A percentile compares a stretch with the other conserved stretches of the same genome.
phyloP scores from a whole-genome alignment of 2,888 invertebrate species.

The Melanotus villosus region DNA sequence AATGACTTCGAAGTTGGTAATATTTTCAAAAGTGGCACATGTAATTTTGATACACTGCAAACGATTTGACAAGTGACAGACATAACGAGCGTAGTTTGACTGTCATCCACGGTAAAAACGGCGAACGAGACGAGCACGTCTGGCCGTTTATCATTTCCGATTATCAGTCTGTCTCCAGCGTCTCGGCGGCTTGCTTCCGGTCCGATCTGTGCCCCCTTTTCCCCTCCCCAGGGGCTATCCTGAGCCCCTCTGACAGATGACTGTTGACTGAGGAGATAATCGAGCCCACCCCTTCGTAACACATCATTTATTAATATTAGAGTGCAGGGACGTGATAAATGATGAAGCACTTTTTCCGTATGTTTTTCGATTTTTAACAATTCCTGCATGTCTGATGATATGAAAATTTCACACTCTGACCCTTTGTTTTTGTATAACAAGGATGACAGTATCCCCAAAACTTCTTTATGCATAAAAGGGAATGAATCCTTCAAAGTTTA shows the following conservation, averaged over 20 bases:
- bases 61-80: slow-evolving; percentile 24
- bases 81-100: slow-evolving; percentile 30
- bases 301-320: slow-evolving; percentile 53
- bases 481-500: too few relatives aligned
- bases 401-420: background rate
- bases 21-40: slow-evolving; percentile 19
- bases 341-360: slow-evolving; percentile 35
- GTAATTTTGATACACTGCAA: slow-evolving; percentile 13
- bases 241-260: slow-evolving; percentile 46
- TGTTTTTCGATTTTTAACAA: slow-evolving; percentile 19
- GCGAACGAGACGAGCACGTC: slow-evolving; percentile 14
- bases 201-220: slow-evolving; percentile 17
- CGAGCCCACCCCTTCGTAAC: slow-evolving; percentile 46
- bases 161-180: slow-evolving; percentile 34
- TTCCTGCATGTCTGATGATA: slow-evolving; percentile 6
- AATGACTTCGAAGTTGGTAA: background rate
- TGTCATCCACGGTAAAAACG: slow-evolving; percentile 24
- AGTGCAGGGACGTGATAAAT: slow-evolving; percentile 45
- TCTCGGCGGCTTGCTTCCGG: slow-evolving; percentile 22
- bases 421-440: background rate
- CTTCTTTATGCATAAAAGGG: too few relatives aligned
- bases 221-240: slow-evolving; percentile 34
- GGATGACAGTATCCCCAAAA: too few relatives aligned
- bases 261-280: slow-evolving; percentile 52
- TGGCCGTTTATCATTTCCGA: slow-evolving; percentile 40